These are phyloP conservation scores for Eueremaeus valkanovi DNA, from an alignment of 2,888 invertebrate genomes.

Conservation along the genomic window DNA sequence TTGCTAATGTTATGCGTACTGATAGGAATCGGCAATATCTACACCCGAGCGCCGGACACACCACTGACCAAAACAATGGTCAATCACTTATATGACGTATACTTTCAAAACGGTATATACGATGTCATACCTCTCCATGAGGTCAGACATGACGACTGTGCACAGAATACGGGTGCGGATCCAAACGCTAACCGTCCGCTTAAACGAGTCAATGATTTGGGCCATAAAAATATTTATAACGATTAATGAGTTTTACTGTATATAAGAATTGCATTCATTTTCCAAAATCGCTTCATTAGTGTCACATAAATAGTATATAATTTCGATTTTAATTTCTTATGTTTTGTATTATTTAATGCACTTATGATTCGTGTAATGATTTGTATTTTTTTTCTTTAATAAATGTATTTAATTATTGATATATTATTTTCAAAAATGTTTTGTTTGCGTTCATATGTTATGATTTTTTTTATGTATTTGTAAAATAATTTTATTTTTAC, in stretches of 20 bases:
- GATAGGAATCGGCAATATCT: slow-evolving; percentile 39
- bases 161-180: neutral
- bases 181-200: neutral
- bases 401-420: too few species aligned
- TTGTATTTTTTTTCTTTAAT: too few species aligned
- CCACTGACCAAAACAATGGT: slow-evolving; percentile 30
- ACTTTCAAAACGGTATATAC: slow-evolving; percentile 39
- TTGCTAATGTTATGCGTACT: too few species aligned
- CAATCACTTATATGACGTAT: slow-evolving; percentile 32
- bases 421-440: too few species aligned
- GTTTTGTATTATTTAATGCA: too few species aligned
- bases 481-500: too few species aligned
- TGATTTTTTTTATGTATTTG: too few species aligned
- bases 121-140: slow-evolving; percentile 37
- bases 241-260: neutral
- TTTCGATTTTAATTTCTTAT: too few species aligned
- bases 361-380: too few species aligned
- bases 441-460: too few species aligned
- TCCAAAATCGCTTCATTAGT: too few species aligned
- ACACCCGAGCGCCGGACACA: slow-evolving; percentile 36
- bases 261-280: neutral
- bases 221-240: slow-evolving; percentile 22
- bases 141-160: slow-evolving; percentile 33
- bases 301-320: too few species aligned
- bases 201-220: slow-evolving; percentile 1